A percentile compares a stretch with the other conserved stretches of the same genome.
These are phyloP conservation scores for Schrankia costaestrigalis DNA, from an alignment of 2,888 invertebrate genomes.

Conservation along the genomic window DNA sequence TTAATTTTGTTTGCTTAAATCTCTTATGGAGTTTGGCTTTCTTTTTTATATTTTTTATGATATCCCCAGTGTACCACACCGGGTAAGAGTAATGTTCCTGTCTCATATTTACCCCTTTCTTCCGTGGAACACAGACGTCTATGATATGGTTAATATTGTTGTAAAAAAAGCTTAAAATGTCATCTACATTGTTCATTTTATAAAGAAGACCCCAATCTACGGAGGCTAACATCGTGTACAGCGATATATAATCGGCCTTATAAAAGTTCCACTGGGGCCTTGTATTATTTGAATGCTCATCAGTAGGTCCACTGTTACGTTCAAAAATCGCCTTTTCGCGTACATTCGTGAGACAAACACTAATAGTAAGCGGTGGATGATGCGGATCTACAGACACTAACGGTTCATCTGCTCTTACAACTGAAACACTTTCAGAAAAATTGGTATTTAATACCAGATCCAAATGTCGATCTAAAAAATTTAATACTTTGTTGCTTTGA, in stretches of 20 bases:
- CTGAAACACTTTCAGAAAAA: slow-evolving; percentile 5
- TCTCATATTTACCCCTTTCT: no score
- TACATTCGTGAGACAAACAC: background rate
- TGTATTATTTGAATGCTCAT: background rate
- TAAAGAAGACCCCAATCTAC: no score
- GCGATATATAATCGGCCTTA: slow-evolving; percentile 8
- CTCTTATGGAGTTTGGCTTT: no score
- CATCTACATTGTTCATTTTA: no score
- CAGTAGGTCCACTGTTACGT: background rate
- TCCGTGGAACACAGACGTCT: no score
- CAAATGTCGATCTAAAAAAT: slow-evolving; percentile 13
- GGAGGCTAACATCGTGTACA: no score
- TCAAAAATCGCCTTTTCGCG: background rate
- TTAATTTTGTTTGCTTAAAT: no score
- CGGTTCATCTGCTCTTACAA: slow-evolving; percentile 9
- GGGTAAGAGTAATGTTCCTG: no score
- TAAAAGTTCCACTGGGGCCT: slow-evolving; percentile 9
- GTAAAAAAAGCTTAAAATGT: no score
- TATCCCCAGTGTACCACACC: no score
- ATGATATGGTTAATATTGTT: no score
- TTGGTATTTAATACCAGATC: slow-evolving; percentile 16
- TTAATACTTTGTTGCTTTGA: slow-evolving; percentile 18
- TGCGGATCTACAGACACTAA: slow-evolving; percentile 4
- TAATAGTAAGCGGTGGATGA: background rate
- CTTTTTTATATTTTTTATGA: no score